Evolutionary conservation across 1,140 invertebrate genomes (phyloP), one percentile per base, ranked within the genome.

Genomic region (Cecropterus lyciades): DNA sequence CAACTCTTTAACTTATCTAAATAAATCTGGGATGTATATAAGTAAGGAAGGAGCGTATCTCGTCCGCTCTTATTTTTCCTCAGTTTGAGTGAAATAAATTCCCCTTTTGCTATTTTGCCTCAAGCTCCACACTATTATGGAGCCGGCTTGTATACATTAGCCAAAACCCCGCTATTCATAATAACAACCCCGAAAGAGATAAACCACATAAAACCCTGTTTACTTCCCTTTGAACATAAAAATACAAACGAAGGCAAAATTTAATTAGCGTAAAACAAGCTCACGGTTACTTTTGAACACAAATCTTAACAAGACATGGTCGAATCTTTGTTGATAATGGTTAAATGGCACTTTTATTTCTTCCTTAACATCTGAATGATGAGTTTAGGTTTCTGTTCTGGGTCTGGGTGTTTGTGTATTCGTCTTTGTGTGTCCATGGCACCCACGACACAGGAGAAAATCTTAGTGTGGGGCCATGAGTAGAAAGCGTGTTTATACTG

Each of bases 221-320:
- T 56, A 42, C 37, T 56, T 8, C 33, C 33, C 17, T 46, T 15
- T 52, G n/a, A 52, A 56, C 53, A 56, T 56, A 56, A 56, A 46
- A 56, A 56, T 42, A 56, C 53, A 56, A 56, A 43, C 53, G 53
- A 56, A 56, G 53, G 53, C 37, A n/a, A 17, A 42, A 56, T 56
- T 56, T 56, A 56, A 56, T 56, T 56, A 56, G 53, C 14, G 33
- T 56, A 43, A 56, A 56, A 56, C 16, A 56, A 33, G 53, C 33
- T 24, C 37, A 56, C 16, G 53, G 30, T 8, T 40, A 56, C 37
- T 42, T 56, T 56, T 56, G 15, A 20, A 16, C 37, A 15, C 27
- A 56, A 56, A 56, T 56, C 37, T 56, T 33, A 56, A 56, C 53
- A 56, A 30, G n/a, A 52, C 11, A 49, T 17, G 13, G 20, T 27